These are phyloP conservation scores for Pocillopora damicornis DNA, from an alignment of 64 coral and sea anemone species.

Conservation along the genomic window DNA sequence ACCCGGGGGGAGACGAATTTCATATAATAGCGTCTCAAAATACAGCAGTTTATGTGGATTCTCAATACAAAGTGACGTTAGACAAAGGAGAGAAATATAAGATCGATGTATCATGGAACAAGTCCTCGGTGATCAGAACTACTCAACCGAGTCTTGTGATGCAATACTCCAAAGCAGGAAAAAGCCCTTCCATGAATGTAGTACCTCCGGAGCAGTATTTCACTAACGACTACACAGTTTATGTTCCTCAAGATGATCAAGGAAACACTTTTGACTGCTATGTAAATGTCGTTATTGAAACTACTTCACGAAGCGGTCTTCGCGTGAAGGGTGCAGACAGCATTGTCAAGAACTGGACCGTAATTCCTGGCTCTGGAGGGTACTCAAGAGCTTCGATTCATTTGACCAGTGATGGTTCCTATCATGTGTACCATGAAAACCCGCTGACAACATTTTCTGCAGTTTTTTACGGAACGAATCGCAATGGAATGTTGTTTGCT, in stretches of 20 bases:
- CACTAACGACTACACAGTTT: conserved; percentile 46
- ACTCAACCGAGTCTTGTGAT: conserved; percentile 62
- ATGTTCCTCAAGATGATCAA: background rate
- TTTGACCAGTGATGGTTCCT: background rate
- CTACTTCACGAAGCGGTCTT: background rate
- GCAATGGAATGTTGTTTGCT: background rate
- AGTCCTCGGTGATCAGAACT: conserved; percentile 26
- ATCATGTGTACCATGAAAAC: conserved; percentile 9
- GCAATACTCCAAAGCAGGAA: conserved; percentile 53
- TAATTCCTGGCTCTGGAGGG: background rate
- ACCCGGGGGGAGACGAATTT: conserved; percentile 38
- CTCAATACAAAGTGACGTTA: background rate
- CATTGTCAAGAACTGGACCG: background rate
- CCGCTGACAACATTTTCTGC: conserved; percentile 13
- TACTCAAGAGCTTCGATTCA: background rate
- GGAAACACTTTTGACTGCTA: conserved; percentile 32
- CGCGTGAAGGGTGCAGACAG: background rate
- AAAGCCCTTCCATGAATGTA: conserved; percentile 58
- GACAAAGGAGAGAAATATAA: conserved; percentile 35
- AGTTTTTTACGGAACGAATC: background rate
- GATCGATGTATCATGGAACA: background rate
- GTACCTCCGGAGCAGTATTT: conserved; percentile 64
- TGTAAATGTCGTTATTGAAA: conserved; percentile 37
- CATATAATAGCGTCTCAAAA: conserved; percentile 58
- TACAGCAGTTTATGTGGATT: conserved; percentile 41